Percentiles rank a stretch among this genome's conserved stretches.
Evolutionary conservation across 2,797 vertebrate species (phyloP).

Genomic region (Acridotheres tristis): DNA sequence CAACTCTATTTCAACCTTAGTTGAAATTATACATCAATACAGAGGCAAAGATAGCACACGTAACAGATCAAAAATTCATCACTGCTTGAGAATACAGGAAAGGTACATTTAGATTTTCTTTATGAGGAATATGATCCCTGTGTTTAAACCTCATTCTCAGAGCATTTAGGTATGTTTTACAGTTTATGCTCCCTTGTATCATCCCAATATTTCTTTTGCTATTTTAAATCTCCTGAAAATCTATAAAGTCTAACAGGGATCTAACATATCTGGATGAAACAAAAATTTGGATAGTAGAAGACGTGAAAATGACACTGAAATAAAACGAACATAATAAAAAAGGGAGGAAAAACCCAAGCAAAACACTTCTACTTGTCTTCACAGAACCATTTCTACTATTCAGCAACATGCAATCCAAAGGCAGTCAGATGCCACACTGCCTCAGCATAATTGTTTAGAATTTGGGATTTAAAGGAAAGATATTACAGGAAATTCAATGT

Average conservation of each 20-base stretch:
- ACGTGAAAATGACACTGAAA: not conserved
- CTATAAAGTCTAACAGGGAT: not conserved
- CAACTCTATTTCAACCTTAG: not conserved
- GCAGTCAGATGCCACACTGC: not conserved
- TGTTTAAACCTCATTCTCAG: not conserved
- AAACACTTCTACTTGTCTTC: not conserved
- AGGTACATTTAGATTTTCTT: not conserved
- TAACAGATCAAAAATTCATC: not conserved
- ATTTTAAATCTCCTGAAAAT: not conserved
- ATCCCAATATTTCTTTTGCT: not conserved
- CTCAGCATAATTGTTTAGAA: not conserved
- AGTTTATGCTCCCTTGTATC: not conserved
- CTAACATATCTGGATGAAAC: not conserved
- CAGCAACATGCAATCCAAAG: not conserved
- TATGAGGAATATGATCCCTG: not conserved
- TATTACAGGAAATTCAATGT: not conserved
- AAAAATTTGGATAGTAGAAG: not conserved
- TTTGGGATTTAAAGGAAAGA: not conserved
- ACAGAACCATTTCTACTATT: not conserved
- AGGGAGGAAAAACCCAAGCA: fast-evolving
- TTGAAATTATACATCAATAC: not conserved
- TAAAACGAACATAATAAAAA: not conserved
- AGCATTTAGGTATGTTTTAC: not conserved
- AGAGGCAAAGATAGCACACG: not conserved
- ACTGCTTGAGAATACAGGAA: not conserved